Percentiles rank a stretch among this genome's conserved stretches.
Conservation (phyloP, 1,140 invertebrate genomes). For the Lamellibrachia luymesi region DNA sequence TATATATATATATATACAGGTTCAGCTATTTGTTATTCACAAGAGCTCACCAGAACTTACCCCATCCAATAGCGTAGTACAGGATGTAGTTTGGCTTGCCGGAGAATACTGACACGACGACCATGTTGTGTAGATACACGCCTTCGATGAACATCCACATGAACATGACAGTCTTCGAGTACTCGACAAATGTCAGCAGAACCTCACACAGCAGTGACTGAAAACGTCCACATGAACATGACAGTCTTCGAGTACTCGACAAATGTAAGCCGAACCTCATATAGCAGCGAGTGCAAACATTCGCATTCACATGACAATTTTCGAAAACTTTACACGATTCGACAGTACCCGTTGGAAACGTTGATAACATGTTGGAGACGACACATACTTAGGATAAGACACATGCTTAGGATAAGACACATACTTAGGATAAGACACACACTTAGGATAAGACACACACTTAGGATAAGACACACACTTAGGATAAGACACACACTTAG, state of each 20-base stretch:
- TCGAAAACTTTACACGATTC: constrained; percentile 3
- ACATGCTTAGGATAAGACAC: no score
- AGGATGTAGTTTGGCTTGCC: constrained; percentile 70
- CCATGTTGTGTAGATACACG: constrained; percentile 81
- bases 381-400: no score
- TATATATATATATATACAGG: background rate
- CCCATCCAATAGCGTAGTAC: constrained; percentile 79
- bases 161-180: constrained; percentile 81
- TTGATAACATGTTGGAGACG: no score
- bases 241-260: constrained; percentile 81
- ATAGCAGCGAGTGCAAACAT: constrained; percentile 68
- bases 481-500: no score
- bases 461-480: no score
- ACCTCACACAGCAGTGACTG: constrained; percentile 78
- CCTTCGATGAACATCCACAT: constrained; percentile 96
- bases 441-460: no score
- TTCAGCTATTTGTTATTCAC: background rate
- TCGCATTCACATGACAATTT: constrained; percentile 79
- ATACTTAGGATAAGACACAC: no score
- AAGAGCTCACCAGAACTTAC: constrained; percentile 48
- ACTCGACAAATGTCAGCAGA: constrained; percentile 78
- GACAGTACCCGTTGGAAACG: background rate
- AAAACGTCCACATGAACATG: constrained; percentile 70
- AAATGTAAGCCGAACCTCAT: constrained; percentile 74
- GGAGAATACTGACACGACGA: constrained; percentile 76